Evolutionary conservation across 2,888 invertebrate species (phyloP).

Genomic region (Drosophila neonasuta): DNA sequence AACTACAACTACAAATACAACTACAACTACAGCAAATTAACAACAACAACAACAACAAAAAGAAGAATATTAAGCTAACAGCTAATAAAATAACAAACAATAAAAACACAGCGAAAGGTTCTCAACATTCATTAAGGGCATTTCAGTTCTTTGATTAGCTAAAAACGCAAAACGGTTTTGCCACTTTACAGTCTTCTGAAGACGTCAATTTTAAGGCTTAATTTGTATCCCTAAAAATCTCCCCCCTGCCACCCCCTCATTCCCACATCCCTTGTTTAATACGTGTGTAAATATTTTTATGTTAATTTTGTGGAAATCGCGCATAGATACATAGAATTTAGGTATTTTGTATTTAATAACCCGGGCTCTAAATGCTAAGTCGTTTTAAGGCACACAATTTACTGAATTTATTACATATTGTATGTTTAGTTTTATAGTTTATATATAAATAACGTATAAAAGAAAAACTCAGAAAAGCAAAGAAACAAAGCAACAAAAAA

Average conservation of each 20-base stretch:
- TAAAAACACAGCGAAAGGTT: slow-evolving; percentile 44
- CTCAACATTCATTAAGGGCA: slow-evolving; percentile 41
- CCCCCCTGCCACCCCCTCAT: neutral
- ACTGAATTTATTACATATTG: slow-evolving; percentile 72
- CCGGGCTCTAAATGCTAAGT: slow-evolving; percentile 62
- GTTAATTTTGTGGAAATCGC: slow-evolving; percentile 53
- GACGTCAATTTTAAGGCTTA: slow-evolving; percentile 62
- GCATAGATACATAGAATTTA: slow-evolving; percentile 52
- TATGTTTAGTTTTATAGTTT: slow-evolving; percentile 67
- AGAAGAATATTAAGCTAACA: slow-evolving; percentile 33
- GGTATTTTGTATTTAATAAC: slow-evolving; percentile 54
- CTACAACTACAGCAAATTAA: slow-evolving; percentile 18
- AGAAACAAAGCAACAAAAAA: slow-evolving; percentile 1
- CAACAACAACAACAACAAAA: slow-evolving; percentile 19
- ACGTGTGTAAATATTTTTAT: slow-evolving; percentile 70
- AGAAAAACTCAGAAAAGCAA: neutral
- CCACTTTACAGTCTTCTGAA: slow-evolving; percentile 77
- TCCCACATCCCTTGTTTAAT: slow-evolving; percentile 31
- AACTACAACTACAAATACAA: slow-evolving; percentile 38
- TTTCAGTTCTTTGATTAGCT: slow-evolving; percentile 46
- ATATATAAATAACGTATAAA: slow-evolving; percentile 1
- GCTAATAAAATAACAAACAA: slow-evolving; percentile 41
- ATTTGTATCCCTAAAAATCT: slow-evolving; percentile 17
- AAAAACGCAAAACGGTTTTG: slow-evolving; percentile 56
- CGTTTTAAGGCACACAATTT: slow-evolving; percentile 60